These are phyloP conservation scores for Limnodromus scolopaceus DNA, from an alignment of 2,797 vertebrate genomes.

Conservation along the genomic window DNA sequence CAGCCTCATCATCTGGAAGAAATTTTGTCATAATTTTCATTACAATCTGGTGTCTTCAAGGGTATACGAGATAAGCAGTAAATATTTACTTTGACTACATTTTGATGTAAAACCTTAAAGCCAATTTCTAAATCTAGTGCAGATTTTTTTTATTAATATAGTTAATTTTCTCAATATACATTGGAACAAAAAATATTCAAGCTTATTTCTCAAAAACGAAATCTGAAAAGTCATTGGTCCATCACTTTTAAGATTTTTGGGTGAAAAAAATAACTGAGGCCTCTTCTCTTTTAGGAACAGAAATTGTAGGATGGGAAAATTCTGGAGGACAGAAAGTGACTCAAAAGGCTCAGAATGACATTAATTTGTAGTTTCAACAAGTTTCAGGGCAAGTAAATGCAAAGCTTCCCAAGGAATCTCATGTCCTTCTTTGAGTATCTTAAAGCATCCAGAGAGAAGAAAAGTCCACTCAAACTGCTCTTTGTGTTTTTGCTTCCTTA, in stretches of 20 bases:
- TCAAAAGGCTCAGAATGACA: background rate
- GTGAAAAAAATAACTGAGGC: background rate
- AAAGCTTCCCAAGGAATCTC: background rate
- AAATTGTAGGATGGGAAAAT: background rate
- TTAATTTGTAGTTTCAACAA: background rate
- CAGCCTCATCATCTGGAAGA: background rate
- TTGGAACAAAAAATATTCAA: background rate
- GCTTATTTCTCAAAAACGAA: background rate
- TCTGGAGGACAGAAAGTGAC: background rate
- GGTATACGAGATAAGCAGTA: background rate
- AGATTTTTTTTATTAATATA: background rate
- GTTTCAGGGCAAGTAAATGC: background rate
- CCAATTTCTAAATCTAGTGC: background rate
- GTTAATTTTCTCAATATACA: background rate
- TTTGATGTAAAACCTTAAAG: background rate
- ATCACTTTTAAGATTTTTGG: fast-evolving
- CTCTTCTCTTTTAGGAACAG: background rate
- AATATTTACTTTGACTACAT: background rate
- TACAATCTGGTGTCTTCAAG: background rate
- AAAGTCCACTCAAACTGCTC: background rate
- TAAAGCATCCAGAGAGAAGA: background rate
- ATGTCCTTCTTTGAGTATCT: background rate
- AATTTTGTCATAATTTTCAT: background rate
- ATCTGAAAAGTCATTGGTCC: background rate
- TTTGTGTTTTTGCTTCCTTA: background rate